Percentiles rank a stretch among this genome's conserved stretches.
These are phyloP conservation scores for Drosophila helvetica DNA, from an alignment of 2,888 invertebrate species.

Conservation along the genomic window DNA sequence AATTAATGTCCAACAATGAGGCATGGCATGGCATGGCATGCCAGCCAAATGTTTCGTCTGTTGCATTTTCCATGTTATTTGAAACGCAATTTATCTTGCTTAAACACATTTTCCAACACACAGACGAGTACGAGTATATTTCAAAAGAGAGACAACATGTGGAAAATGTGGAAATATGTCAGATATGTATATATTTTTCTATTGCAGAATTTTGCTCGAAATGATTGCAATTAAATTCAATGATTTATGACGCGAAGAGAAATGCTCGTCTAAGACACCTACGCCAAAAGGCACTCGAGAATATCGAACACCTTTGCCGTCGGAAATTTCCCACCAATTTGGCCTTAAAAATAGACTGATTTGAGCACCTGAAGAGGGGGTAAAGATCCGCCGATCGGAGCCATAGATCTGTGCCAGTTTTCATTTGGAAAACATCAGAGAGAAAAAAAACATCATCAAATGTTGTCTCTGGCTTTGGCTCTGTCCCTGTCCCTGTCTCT, in stretches of 20 bases:
- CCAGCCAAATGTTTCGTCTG: slow-evolving; percentile 30
- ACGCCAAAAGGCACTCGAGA: slow-evolving; percentile 31
- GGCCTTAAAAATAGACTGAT: slow-evolving; percentile 51
- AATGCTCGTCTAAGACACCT: slow-evolving; percentile 49
- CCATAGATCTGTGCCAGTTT: slow-evolving; percentile 55
- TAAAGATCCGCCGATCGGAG: slow-evolving; percentile 42
- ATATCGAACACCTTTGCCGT: slow-evolving; percentile 15
- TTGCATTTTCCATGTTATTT: slow-evolving; percentile 64
- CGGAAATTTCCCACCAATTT: slow-evolving; percentile 41
- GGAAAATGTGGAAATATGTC: slow-evolving; percentile 45
- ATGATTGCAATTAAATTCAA: slow-evolving; percentile 71
- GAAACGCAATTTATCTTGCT: slow-evolving; percentile 66
- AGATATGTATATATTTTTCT: slow-evolving; percentile 33
- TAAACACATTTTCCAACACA: slow-evolving; percentile 34
- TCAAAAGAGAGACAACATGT: not conserved
- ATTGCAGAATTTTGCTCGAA: slow-evolving; percentile 45
- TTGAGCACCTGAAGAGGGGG: slow-evolving; percentile 58
- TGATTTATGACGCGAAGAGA: slow-evolving; percentile 61
- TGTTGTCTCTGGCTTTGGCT: slow-evolving; percentile 22
- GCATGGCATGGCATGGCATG: not conserved
- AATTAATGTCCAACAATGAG: slow-evolving; percentile 63
- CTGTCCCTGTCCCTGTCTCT: slow-evolving; percentile 14
- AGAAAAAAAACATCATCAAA: slow-evolving; percentile 46
- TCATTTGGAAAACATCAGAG: slow-evolving; percentile 55
- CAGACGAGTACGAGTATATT: not conserved